These are phyloP conservation scores for Acholoe squamosa DNA, from an alignment of 2,888 invertebrate species.

Conservation along the genomic window DNA sequence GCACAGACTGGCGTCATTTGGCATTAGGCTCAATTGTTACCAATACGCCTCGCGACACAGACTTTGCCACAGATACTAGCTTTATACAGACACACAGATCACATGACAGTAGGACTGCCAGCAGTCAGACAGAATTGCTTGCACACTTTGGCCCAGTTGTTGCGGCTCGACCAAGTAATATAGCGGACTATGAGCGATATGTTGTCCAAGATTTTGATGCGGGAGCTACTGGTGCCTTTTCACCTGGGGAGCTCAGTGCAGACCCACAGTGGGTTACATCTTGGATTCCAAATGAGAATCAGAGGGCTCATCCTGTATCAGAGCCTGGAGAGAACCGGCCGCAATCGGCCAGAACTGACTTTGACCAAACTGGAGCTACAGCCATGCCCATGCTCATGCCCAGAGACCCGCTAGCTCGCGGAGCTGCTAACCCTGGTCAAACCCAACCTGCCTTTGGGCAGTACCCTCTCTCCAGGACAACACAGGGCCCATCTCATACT, in stretches of 20 bases:
- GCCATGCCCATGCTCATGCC: constrained; percentile 61
- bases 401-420: constrained; percentile 31
- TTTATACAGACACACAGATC: not conserved
- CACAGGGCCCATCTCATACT: not conserved
- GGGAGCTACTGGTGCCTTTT: constrained; percentile 64
- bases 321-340: constrained; percentile 30
- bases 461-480: constrained; percentile 45
- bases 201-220: constrained; percentile 64
- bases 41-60: not conserved
- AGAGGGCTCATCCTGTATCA: constrained; percentile 8
- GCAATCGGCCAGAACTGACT: not conserved
- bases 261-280: not conserved
- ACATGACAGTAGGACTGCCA: not conserved
- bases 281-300: too few relatives aligned
- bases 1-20: not conserved
- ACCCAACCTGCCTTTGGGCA: not conserved
- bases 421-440: not conserved
- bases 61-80: not conserved
- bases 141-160: not conserved
- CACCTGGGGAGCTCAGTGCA: constrained; percentile 30
- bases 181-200: constrained; percentile 66
- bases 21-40: not conserved
- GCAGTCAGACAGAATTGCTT: not conserved
- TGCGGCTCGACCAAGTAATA: constrained; percentile 30
- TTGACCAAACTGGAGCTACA: constrained; percentile 47